Base-by-base conservation (phyloP, 2,797 vertebrate species). In the Choloepus didactylus region DNA sequence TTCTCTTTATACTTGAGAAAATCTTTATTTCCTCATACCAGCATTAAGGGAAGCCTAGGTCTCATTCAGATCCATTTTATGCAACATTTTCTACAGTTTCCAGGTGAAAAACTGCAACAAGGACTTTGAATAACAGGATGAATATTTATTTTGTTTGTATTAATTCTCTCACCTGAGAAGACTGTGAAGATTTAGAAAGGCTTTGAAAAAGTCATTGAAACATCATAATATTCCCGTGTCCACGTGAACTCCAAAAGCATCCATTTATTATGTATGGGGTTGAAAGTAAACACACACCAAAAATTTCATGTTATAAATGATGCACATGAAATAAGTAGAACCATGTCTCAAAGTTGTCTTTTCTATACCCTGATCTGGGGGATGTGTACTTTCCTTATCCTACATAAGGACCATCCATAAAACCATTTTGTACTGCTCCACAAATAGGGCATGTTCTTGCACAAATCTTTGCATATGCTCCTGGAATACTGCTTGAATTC, bases 61-160 rank as follows among this genome's bases (percentile, higher is more conserved):
- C 8, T 76, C 54, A 46, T 77, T 85, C 93, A 88, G 44, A 44
- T 1, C 87, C 46, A 75, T 38, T 69, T 93, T 66, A 29, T 44
- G 11, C 54, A 59, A 86, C 64, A 27, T 70, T 94, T 77, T 75
- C 59, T 83, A 41, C 9, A 67, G 15, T 67, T 94, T 25, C 29
- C 23, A 64, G 5, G 9, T 82, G n/a, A 88, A 11, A 80, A 19
- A 35, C 35, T 66, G n/a, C 67, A 70, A 62, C 15, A 89, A 73
- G 15, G 72, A 11, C 7, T 94, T 91, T 79, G 89, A 44, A 51
- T 9, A 64, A 3, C 7, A 69, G 3, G 18, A 11, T 62, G 56
- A 92, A 16, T 86, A 82, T 76, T 93, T 82, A 66, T 72, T 82
- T 90, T 86, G 27, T 10, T 49, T 89, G 5, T 75, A 89, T 51